phyloP scores from a whole-genome alignment of 2,113 vertebrate species.

The Xenus cinereus region DNA sequence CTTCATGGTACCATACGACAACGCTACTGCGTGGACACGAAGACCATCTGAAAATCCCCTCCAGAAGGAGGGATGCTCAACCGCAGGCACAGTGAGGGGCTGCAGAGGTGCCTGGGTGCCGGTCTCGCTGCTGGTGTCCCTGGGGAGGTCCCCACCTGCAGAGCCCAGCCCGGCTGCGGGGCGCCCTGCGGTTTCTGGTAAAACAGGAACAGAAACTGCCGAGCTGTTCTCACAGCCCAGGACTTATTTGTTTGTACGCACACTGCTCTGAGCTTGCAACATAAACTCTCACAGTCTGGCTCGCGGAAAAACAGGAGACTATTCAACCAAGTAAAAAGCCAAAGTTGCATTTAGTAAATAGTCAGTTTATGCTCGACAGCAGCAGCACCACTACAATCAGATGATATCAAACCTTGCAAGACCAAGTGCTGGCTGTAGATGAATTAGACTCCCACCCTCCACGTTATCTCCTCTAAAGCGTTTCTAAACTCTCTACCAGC shows the following conservation, averaged over 20 bases:
- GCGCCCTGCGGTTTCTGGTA: not conserved
- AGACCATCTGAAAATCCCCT: not conserved
- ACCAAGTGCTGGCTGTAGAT: constrained; percentile 20
- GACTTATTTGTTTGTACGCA: not conserved
- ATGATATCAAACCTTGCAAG: not conserved
- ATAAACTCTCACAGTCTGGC: not conserved
- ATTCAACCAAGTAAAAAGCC: not conserved
- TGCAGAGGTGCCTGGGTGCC: not conserved
- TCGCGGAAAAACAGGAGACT: not conserved
- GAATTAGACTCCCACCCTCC: constrained; percentile 43
- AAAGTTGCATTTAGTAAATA: constrained; percentile 16
- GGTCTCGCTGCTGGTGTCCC: not conserved
- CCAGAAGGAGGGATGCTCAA: not conserved
- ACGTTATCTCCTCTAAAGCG: not conserved
- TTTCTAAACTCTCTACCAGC: constrained; percentile 10
- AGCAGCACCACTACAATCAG: not conserved
- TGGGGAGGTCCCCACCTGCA: constrained; percentile 9
- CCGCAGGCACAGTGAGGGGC: not conserved
- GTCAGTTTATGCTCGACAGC: not conserved
- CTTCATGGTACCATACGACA: fast-evolving
- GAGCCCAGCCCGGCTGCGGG: not conserved
- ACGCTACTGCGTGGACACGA: fast-evolving
- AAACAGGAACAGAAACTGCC: constrained; percentile 35
- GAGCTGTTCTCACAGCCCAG: not conserved
- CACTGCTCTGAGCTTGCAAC: not conserved